Evolutionary conservation across 2,888 invertebrate species (phyloP).

Genomic region (Lasioglossum figueresi): DNA sequence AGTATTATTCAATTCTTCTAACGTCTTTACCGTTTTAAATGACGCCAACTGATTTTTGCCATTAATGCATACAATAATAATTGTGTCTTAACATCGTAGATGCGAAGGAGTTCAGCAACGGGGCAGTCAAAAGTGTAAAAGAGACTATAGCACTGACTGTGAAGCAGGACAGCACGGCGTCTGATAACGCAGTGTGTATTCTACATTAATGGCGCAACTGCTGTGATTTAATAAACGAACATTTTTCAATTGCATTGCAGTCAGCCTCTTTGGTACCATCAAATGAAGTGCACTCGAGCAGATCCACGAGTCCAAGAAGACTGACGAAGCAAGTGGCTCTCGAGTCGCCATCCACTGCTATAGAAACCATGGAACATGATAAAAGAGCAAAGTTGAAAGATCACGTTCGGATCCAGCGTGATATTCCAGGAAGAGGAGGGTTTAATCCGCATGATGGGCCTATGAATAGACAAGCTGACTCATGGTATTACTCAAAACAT

Average conservation of each 20-base stretch:
- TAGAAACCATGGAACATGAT: slow-evolving; percentile 76
- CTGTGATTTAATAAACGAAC: background rate
- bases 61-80: background rate
- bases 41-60: too few relatives aligned
- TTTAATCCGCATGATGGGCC: slow-evolving; percentile 85
- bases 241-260: slow-evolving; percentile 51
- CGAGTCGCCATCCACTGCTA: slow-evolving; percentile 86
- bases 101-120: slow-evolving; percentile 50
- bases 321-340: slow-evolving; percentile 90
- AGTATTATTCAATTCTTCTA: too few relatives aligned
- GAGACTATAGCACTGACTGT: slow-evolving; percentile 49
- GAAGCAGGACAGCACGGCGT: slow-evolving; percentile 78
- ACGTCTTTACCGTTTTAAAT: too few relatives aligned
- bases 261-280: slow-evolving; percentile 72
- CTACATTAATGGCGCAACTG: background rate
- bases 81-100: slow-evolving; percentile 26
- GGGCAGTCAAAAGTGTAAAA: slow-evolving; percentile 49
- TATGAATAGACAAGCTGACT: slow-evolving; percentile 79
- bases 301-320: slow-evolving; percentile 87
- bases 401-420: slow-evolving; percentile 84
- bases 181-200: slow-evolving; percentile 73
- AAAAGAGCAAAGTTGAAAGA: slow-evolving; percentile 76
- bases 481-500: slow-evolving; percentile 69
- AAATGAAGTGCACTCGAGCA: slow-evolving; percentile 78
- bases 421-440: slow-evolving; percentile 84